Evolutionary conservation across 1,140 invertebrate species (phyloP).

Genomic region (Ephestia elutella): DNA sequence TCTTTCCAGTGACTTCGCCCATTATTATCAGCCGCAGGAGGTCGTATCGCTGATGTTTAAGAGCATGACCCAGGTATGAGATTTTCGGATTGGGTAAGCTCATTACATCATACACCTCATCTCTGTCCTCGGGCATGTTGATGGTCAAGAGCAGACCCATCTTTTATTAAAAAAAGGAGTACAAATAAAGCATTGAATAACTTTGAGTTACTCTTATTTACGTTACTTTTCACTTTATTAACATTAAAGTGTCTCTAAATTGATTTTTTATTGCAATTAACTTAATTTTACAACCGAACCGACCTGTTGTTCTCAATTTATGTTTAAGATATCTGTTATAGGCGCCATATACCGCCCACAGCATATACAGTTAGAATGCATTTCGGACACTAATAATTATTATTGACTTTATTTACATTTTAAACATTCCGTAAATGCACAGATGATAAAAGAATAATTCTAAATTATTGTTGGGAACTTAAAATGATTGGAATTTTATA

Average conservation of each 20-base stretch:
- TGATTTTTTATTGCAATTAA: constrained; percentile 2
- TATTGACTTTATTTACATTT: constrained; percentile 5
- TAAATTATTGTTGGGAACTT: background rate
- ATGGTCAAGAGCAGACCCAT: too few species aligned
- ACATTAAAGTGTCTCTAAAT: background rate
- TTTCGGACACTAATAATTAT: constrained; percentile 5
- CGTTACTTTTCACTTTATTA: background rate
- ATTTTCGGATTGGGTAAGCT: too few species aligned
- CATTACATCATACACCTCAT: too few species aligned
- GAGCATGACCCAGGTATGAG: too few species aligned
- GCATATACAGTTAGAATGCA: constrained; percentile 8
- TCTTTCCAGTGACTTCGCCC: too few species aligned
- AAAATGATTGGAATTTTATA: background rate
- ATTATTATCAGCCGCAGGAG: too few species aligned
- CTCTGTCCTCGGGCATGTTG: too few species aligned
- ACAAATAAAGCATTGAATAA: too few species aligned
- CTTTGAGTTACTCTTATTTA: background rate
- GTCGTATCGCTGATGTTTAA: too few species aligned
- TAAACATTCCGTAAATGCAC: background rate
- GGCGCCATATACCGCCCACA: constrained; percentile 4
- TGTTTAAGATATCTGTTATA: constrained; percentile 6
- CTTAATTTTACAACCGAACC: background rate
- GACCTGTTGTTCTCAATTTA: background rate
- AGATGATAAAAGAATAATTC: background rate
- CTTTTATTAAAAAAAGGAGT: too few species aligned